Percentiles rank a stretch among this genome's conserved stretches.
Conservation (phyloP, 2,888 invertebrate genomes). For the Matsumyia berberina region DNA sequence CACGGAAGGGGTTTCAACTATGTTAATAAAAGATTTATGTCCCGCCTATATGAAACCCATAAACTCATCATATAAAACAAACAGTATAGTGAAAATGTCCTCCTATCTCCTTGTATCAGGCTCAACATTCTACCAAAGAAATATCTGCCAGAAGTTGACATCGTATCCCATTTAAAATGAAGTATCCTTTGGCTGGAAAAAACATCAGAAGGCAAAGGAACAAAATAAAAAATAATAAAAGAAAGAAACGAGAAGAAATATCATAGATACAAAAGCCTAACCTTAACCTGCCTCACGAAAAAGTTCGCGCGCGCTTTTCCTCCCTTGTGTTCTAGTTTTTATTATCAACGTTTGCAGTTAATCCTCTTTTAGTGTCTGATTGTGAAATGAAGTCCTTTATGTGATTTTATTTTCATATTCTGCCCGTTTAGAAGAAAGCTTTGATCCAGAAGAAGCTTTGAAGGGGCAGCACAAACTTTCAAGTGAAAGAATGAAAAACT, state of each 20-base stretch:
- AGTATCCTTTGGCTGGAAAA: conserved; percentile 24
- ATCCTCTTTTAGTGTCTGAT: conserved; percentile 19
- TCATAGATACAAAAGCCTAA: conserved; percentile 26
- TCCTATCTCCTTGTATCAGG: neutral
- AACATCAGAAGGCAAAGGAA: conserved; percentile 17
- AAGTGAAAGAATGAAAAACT: neutral
- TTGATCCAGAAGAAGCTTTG: neutral
- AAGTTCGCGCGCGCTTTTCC: conserved; percentile 5
- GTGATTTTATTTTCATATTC: conserved; percentile 12
- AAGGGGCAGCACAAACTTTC: conserved; percentile 22
- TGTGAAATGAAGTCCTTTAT: conserved; percentile 16
- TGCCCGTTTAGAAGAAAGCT: neutral
- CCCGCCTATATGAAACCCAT: conserved; percentile 3
- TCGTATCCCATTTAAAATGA: conserved; percentile 29
- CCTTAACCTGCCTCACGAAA: conserved; percentile 38
- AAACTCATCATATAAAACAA: conserved; percentile 54
- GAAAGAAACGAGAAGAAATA: neutral
- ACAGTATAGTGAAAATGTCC: conserved; percentile 25
- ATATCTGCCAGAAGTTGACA: conserved; percentile 24
- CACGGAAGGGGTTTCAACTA: conserved; percentile 25
- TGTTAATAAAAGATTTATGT: conserved; percentile 43
- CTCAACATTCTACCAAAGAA: conserved; percentile 22
- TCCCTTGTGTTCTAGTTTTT: neutral
- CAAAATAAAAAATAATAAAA: conserved; percentile 10
- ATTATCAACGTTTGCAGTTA: conserved; percentile 5